A percentile compares a stretch with the other conserved stretches of the same genome.
Evolutionary conservation across 2,113 vertebrate genomes (phyloP).

Genomic region (Panthera uncia): DNA sequence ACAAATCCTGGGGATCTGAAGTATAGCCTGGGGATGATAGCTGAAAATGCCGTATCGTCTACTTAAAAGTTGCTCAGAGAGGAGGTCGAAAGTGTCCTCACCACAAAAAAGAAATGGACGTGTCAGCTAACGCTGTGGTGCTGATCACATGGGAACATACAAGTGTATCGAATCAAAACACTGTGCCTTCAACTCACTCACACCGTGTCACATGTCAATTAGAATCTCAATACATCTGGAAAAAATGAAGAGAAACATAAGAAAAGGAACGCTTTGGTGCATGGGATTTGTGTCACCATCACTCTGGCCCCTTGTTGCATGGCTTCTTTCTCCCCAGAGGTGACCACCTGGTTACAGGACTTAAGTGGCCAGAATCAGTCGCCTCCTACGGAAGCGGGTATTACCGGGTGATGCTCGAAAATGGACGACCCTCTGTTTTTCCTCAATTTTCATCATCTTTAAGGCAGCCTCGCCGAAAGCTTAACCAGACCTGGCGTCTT

Average conservation of each 20-base stretch:
- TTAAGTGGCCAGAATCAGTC: fast-evolving
- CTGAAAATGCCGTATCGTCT: not conserved
- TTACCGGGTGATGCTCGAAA: fast-evolving
- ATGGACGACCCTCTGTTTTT: not conserved
- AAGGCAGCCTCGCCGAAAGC: not conserved
- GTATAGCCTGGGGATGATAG: not conserved
- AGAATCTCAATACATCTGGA: not conserved
- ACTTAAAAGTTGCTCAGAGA: not conserved
- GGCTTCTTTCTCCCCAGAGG: fast-evolving
- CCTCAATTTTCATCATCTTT: not conserved
- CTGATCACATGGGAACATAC: fast-evolving
- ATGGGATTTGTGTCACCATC: fast-evolving
- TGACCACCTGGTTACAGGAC: fast-evolving
- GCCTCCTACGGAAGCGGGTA: fast-evolving
- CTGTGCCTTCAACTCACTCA: not conserved
- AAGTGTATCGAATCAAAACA: not conserved
- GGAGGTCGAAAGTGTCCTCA: not conserved
- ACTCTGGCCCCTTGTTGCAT: fast-evolving
- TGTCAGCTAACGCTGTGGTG: not conserved
- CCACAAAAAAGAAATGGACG: not conserved
- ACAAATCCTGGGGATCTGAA: not conserved
- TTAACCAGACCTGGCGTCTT: fast-evolving
- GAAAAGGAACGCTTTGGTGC: not conserved
- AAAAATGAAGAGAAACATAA: not conserved
- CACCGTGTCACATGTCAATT: not conserved